Evolutionary conservation across 1,140 invertebrate genomes (phyloP).

Genomic region (Hirudo medicinalis): DNA sequence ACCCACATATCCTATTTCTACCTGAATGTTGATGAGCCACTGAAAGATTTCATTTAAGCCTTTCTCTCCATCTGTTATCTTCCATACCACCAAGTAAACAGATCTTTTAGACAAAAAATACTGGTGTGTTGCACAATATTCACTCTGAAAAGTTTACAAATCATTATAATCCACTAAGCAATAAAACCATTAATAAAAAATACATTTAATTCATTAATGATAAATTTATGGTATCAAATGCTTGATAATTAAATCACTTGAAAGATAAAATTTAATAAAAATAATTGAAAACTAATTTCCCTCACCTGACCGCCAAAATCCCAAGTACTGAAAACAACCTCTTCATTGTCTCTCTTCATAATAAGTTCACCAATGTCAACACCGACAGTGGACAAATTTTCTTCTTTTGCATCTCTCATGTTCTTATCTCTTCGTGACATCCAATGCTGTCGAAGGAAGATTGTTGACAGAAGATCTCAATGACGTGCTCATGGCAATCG

Average conservation of each 20-base stretch:
- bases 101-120: slow-evolving; percentile 93
- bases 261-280: no score
- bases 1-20: slow-evolving; percentile 27
- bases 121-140: slow-evolving; percentile 82
- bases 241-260: no score
- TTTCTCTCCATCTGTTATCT: slow-evolving; percentile 76
- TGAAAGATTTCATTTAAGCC: slow-evolving; percentile 79
- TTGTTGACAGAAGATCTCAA: background rate
- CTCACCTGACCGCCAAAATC: slow-evolving; percentile 87
- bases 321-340: slow-evolving; percentile 93
- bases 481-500: background rate
- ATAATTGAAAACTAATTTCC: background rate
- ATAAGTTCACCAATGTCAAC: slow-evolving; percentile 84
- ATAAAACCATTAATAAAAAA: background rate
- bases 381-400: slow-evolving; percentile 73
- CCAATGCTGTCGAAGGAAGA: slow-evolving; percentile 20
- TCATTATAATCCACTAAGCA: background rate
- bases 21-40: slow-evolving; percentile 88
- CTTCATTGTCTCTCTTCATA: slow-evolving; percentile 38
- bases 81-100: slow-evolving; percentile 83
- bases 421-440: slow-evolving; percentile 30
- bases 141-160: slow-evolving; percentile 37
- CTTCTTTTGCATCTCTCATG: slow-evolving; percentile 47
- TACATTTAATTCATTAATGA: no score
- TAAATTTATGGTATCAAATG: no score